phyloP scores from a whole-genome alignment of 2,797 vertebrate genomes.

The Okamejei kenojei region DNA sequence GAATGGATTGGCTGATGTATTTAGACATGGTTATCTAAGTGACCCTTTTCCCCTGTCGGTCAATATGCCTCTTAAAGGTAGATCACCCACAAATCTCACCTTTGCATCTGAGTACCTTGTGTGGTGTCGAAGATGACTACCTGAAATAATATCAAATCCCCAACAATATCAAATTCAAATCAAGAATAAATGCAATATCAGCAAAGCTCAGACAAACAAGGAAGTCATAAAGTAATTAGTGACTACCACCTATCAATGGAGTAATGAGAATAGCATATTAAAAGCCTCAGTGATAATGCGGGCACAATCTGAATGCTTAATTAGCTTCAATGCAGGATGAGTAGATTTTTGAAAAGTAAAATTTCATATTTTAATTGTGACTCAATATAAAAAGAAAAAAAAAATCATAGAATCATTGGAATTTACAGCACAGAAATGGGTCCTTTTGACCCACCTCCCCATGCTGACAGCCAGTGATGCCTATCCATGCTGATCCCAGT shows the following conservation, averaged over 20 bases:
- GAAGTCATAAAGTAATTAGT: slow-evolving; percentile 41
- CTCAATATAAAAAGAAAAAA: too few relatives aligned
- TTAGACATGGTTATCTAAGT: slow-evolving; percentile 60
- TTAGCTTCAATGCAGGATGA: background rate
- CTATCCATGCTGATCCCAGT: too few relatives aligned
- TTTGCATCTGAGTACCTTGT: slow-evolving; percentile 45
- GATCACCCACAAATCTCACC: slow-evolving; percentile 45
- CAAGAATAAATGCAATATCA: slow-evolving; percentile 43
- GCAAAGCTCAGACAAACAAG: slow-evolving; percentile 44
- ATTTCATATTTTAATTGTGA: background rate
- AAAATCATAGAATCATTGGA: too few relatives aligned
- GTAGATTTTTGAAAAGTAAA: background rate
- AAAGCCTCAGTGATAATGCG: background rate
- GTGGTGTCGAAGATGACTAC: slow-evolving; percentile 59
- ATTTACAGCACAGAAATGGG: too few relatives aligned
- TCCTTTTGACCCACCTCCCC: too few relatives aligned
- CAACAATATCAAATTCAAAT: slow-evolving; percentile 50
- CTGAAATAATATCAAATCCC: slow-evolving; percentile 49
- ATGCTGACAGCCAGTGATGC: too few relatives aligned
- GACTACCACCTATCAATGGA: background rate
- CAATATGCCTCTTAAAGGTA: slow-evolving; percentile 50
- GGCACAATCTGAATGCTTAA: slow-evolving; percentile 26
- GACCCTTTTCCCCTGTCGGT: slow-evolving; percentile 53
- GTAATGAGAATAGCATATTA: background rate
- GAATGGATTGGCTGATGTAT: slow-evolving; percentile 52